Base-by-base conservation (phyloP, 2,888 invertebrate genomes). In the Leucania comma region DNA sequence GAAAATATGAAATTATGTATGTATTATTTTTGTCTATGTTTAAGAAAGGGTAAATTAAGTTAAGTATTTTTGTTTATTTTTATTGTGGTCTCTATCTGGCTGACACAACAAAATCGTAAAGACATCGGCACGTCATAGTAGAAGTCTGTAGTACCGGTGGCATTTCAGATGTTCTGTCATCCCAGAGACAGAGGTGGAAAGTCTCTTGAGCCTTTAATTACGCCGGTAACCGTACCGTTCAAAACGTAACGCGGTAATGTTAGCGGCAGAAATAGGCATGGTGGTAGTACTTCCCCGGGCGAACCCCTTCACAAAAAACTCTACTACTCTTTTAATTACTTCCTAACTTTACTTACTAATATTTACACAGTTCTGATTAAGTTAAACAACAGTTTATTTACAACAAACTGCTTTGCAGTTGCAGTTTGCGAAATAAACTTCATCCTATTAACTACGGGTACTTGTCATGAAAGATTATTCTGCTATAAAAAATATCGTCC, bases 381-480 rank as follows among this genome's bases (percentile, higher is more conserved):
- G 20, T 46, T 46, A 20, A 46, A 20, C 6, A 46, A 6, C 17
- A 46, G 46, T 46, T 8, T 20, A 46, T 20, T 20, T 46, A 46
- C 46, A 20, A 20, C 20, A 17, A 46, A 46, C 46, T 46, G 46
- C 20, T 20, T 20, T 20, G 46, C 46, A 46, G 46, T 20, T 46
- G 38, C 35, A 35, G 12, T 35, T 35, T 35, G 12, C 3, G 14
- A 38, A 14, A 63, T 35, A n/a, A 42, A 1, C 9, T 24, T 65
- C 10, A 65, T 14, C 10, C 6, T 35, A 66, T 50, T 10, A 14
- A 24, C 62, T 3, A 20, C 4, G n/a, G 42, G 46, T 26, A 66
- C 24, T 24, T n/a, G 32, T 46, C 68, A 68, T 20, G 24, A 46
- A 17, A 35, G n/a, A 58, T n/a, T 71, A 71, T 29, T n/a, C 29